These are phyloP conservation scores for Alectoris magna DNA, from an alignment of 2,797 vertebrate species.

Conservation along the genomic window DNA sequence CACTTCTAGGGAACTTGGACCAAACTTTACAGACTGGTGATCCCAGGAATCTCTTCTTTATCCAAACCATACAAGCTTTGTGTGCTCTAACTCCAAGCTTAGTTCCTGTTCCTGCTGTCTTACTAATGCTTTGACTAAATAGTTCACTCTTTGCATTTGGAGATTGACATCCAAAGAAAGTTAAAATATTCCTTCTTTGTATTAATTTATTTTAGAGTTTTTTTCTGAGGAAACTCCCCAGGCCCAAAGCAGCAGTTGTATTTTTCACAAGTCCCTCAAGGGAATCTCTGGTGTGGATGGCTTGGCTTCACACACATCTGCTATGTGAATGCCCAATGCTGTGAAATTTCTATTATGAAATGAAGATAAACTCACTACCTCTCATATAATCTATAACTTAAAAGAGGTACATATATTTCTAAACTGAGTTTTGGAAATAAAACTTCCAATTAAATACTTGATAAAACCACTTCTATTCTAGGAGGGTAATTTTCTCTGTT, in stretches of 20 bases:
- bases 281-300: neutral
- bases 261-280: neutral
- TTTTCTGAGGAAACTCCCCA: neutral
- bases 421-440: neutral
- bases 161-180: neutral
- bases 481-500: neutral
- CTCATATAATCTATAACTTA: neutral
- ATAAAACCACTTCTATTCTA: neutral
- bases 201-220: neutral
- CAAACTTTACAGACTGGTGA: neutral
- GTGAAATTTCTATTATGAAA: neutral
- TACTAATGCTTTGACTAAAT: neutral
- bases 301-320: neutral
- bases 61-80: neutral
- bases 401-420: neutral
- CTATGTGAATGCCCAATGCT: rapidly evolving
- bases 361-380: neutral
- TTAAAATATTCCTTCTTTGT: neutral
- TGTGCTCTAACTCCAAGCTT: neutral
- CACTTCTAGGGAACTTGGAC: neutral
- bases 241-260: neutral
- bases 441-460: neutral
- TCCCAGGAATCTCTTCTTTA: neutral
- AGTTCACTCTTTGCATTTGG: neutral
- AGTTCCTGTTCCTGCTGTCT: neutral